Evolutionary conservation across 2,888 invertebrate genomes (phyloP).

Genomic region (Papilio demoleus): DNA sequence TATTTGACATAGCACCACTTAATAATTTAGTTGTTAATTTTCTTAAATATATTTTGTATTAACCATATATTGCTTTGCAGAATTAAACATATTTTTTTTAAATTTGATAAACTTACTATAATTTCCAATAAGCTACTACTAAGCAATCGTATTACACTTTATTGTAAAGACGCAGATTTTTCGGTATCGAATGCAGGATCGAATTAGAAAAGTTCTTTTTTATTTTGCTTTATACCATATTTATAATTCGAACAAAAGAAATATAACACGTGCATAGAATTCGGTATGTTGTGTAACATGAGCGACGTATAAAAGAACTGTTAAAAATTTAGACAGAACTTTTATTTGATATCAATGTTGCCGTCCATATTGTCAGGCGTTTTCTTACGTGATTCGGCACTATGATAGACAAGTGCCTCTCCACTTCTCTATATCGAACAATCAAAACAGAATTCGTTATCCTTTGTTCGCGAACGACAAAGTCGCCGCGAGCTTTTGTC

Average conservation of each 20-base stretch:
- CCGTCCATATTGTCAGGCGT: slow-evolving; percentile 57
- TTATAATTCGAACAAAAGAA: slow-evolving; percentile 11
- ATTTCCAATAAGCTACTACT: not conserved
- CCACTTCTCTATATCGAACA: slow-evolving; percentile 69
- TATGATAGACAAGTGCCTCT: slow-evolving; percentile 65
- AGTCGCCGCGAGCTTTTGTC: slow-evolving; percentile 71
- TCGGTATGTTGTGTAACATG: slow-evolving; percentile 36
- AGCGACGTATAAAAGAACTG: slow-evolving; percentile 23
- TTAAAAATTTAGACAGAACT: slow-evolving; percentile 17
- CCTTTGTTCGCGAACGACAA: slow-evolving; percentile 55
- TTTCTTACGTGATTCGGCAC: slow-evolving; percentile 61
- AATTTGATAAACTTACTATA: too few species aligned
- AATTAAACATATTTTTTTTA: too few species aligned
- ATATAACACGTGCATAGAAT: slow-evolving; percentile 11
- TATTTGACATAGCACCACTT: too few species aligned
- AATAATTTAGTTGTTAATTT: too few species aligned
- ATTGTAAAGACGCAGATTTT: not conserved
- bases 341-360: slow-evolving; percentile 53
- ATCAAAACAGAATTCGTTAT: slow-evolving; percentile 72
- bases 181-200: not conserved
- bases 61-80: too few species aligned
- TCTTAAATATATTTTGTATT: too few species aligned
- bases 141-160: not conserved
- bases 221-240: not conserved
- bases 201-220: not conserved